These are phyloP conservation scores for Antechinus stuartii DNA, from an alignment of 2,113 vertebrate species.

Conservation along the genomic window DNA sequence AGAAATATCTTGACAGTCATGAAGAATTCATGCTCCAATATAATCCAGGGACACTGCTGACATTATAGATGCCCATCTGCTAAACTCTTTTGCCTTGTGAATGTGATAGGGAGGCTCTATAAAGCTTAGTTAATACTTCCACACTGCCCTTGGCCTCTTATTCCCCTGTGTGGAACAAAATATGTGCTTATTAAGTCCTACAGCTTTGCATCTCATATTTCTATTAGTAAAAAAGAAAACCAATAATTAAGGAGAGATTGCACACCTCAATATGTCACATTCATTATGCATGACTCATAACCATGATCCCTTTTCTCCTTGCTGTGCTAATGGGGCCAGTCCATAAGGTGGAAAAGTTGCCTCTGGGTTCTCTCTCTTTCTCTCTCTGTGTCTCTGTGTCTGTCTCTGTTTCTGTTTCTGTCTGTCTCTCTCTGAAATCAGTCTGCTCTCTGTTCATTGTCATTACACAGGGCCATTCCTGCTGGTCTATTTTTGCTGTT, in stretches of 20 bases:
- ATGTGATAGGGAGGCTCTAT: not conserved
- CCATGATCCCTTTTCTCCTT: not conserved
- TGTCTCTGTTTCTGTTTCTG: not conserved
- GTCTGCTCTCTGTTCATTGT: slow-evolving; percentile 34
- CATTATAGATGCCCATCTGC: not conserved
- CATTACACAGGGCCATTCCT: not conserved
- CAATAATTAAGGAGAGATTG: slow-evolving; percentile 49
- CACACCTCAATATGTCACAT: not conserved
- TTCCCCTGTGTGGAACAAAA: slow-evolving; percentile 54
- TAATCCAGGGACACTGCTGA: not conserved
- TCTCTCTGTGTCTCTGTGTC: not conserved
- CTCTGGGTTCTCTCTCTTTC: not conserved
- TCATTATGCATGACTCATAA: slow-evolving; percentile 54
- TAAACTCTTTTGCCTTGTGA: slow-evolving; percentile 20
- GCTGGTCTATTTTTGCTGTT: slow-evolving; percentile 31
- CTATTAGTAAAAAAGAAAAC: slow-evolving; percentile 46
- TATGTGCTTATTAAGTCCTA: slow-evolving; percentile 43
- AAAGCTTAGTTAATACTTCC: not conserved
- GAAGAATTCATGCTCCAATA: slow-evolving; percentile 12
- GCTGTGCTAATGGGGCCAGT: slow-evolving; percentile 11
- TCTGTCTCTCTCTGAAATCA: not conserved
- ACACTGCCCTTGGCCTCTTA: slow-evolving; percentile 3
- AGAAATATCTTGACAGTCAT: slow-evolving; percentile 13
- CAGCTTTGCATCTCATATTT: slow-evolving; percentile 54
- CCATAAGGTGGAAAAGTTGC: slow-evolving; percentile 24